phyloP scores from a whole-genome alignment of 2,888 invertebrate genomes.

The Tipula helvola region DNA sequence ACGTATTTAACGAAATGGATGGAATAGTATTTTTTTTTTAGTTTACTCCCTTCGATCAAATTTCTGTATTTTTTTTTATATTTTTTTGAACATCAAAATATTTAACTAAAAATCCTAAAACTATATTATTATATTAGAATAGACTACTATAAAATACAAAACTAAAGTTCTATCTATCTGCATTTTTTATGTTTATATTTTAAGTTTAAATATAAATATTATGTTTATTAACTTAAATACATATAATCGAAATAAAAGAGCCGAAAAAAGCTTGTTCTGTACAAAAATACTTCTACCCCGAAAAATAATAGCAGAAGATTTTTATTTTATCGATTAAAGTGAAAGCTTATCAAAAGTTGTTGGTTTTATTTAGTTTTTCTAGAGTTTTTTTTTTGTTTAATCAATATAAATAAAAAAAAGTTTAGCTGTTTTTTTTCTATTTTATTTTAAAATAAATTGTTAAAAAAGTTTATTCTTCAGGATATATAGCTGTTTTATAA shows the following conservation, averaged over 20 bases:
- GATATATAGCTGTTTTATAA: neutral
- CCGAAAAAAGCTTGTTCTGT: neutral
- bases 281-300: neutral
- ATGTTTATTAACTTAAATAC: neutral
- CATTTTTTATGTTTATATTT: neutral
- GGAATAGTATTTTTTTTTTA: neutral
- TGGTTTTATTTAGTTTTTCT: neutral
- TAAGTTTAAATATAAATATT: neutral
- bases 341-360: neutral
- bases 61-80: neutral
- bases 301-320: neutral
- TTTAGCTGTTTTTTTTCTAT: neutral
- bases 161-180: neutral
- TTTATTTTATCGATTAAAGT: neutral
- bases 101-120: neutral
- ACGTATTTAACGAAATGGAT: neutral
- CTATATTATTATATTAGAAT: neutral
- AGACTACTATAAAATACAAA: neutral
- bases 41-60: constrained; percentile 4
- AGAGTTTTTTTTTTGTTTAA: neutral
- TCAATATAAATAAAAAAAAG: neutral
- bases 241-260: neutral
- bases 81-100: neutral
- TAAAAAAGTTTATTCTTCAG: neutral
- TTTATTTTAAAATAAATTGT: neutral